Base-by-base conservation (phyloP, 2,113 vertebrate species). In the Dascyllus trimaculatus region DNA sequence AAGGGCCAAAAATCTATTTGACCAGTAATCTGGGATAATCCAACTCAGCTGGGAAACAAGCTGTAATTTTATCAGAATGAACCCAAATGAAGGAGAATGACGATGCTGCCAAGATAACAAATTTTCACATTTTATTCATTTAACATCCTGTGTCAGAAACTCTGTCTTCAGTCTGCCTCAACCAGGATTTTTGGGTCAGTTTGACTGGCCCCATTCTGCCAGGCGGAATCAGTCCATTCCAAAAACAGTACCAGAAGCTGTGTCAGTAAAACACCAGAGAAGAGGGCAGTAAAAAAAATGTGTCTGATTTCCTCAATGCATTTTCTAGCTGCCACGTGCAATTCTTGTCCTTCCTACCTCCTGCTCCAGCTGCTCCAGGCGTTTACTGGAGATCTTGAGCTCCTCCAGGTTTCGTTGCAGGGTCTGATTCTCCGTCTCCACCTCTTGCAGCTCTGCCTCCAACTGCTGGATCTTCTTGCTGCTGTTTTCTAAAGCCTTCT, bases 321-420 rank as follows among this genome's bases (percentile, higher is more conserved):
- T 43, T 35, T 35, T 35, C 8, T 10, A 35, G 32, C 32, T 35
- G 29, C 29, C 29, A 29, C 4, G 5, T 29, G 29, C 5, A 5
- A 29, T 5, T 40, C 10, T 54, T 26, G 21, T 62, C 19, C n/a
- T 58, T 4, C 25, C 5, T 40, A 93, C 93, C 91, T 99, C 98
- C 84, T 97, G 96, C 78, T 98, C 98, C 80, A 99, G 87, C 84
- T 99, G 97, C 89, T 99, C 97, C 61, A 99, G 89, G 29, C 96
- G 96, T 91, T 99, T 99, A 89, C 97, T 98, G 40, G 97, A 99
- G 86, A 99, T 99, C 94, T 98, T 99, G 69, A 99, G 93, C 91
- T 99, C 97, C 82, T 99, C 98, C 67, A 99, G 90, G 84, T 94
- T 98, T 82, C 95, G 96, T 26, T 99, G 97, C 18, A 99, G 88